A percentile compares a stretch with the other conserved stretches of the same genome.
These are phyloP conservation scores for Silurus meridionalis DNA, from an alignment of 2,113 vertebrate species.

Conservation along the genomic window DNA sequence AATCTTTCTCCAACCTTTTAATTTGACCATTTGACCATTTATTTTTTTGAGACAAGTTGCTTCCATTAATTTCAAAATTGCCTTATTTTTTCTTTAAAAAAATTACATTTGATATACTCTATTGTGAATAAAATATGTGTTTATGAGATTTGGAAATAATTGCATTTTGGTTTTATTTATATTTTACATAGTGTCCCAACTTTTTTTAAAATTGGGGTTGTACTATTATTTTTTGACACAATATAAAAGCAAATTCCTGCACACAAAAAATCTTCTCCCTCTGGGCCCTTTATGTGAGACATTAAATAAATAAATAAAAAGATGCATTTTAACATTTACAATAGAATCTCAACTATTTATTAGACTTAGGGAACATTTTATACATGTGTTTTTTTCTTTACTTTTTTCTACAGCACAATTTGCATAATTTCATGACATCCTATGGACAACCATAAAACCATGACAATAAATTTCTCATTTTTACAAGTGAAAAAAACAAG, in stretches of 20 bases:
- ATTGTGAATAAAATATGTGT: too few relatives aligned
- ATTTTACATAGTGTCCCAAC: too few relatives aligned
- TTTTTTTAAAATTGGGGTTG: too few relatives aligned
- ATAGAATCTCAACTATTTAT: conserved; percentile 90
- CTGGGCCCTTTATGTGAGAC: neutral
- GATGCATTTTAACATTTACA: conserved; percentile 52
- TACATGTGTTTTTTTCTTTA: conserved; percentile 37
- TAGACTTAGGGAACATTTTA: conserved; percentile 83
- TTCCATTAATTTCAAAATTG: too few relatives aligned
- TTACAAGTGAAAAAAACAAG: conserved; percentile 78
- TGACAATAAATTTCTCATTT: conserved; percentile 80
- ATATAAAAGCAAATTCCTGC: neutral
- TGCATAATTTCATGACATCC: conserved; percentile 94
- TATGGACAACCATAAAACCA: conserved; percentile 97
- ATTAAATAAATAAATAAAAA: neutral
- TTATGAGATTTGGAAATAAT: too few relatives aligned
- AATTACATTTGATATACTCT: too few relatives aligned
- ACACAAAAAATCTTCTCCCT: neutral
- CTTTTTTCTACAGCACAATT: conserved; percentile 86
- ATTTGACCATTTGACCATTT: too few relatives aligned
- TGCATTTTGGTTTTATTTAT: too few relatives aligned
- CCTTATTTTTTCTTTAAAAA: too few relatives aligned
- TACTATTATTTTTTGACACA: neutral
- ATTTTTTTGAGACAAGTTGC: too few relatives aligned
- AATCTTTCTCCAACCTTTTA: too few relatives aligned